phyloP scores from a whole-genome alignment of 2,888 invertebrate species.

The Linyphia triangularis region DNA sequence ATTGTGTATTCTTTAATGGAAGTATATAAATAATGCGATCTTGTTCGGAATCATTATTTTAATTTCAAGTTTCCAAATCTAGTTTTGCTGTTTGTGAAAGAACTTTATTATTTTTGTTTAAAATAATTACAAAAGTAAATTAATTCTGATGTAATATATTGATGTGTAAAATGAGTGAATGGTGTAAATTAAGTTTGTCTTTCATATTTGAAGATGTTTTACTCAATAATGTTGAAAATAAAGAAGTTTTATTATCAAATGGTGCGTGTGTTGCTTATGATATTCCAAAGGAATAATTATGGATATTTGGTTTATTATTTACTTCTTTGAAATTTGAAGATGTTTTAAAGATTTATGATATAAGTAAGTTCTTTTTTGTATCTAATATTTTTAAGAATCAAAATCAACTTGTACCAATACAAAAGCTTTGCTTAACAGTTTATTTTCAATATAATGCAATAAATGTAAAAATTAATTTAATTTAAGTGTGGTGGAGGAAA shows the following conservation, averaged over 20 bases:
- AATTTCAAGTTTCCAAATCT: not conserved
- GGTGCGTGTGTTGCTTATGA: not conserved
- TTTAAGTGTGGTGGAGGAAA: too few relatives aligned
- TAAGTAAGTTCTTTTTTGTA: too few relatives aligned
- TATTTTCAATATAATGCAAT: too few relatives aligned
- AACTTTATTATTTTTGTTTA: not conserved
- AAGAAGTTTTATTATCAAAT: conserved; percentile 31
- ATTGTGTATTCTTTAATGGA: not conserved
- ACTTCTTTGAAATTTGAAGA: too few relatives aligned
- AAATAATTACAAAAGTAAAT: not conserved
- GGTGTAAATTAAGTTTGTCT: conserved; percentile 16
- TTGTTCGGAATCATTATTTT: not conserved
- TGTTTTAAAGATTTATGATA: too few relatives aligned
- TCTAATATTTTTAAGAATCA: too few relatives aligned
- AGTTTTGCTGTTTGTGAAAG: not conserved
- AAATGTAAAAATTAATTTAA: too few relatives aligned
- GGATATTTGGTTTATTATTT: too few relatives aligned
- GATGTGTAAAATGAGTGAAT: conserved; percentile 1
- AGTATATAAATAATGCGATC: too few relatives aligned
- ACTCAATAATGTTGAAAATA: conserved; percentile 6
- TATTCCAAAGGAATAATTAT: too few relatives aligned
- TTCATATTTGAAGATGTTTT: conserved; percentile 37
- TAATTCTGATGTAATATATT: not conserved
- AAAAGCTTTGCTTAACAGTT: too few relatives aligned
- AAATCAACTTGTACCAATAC: too few relatives aligned